phyloP scores from a whole-genome alignment of 2,797 vertebrate species.

The Stomatorhinus walkeri region DNA sequence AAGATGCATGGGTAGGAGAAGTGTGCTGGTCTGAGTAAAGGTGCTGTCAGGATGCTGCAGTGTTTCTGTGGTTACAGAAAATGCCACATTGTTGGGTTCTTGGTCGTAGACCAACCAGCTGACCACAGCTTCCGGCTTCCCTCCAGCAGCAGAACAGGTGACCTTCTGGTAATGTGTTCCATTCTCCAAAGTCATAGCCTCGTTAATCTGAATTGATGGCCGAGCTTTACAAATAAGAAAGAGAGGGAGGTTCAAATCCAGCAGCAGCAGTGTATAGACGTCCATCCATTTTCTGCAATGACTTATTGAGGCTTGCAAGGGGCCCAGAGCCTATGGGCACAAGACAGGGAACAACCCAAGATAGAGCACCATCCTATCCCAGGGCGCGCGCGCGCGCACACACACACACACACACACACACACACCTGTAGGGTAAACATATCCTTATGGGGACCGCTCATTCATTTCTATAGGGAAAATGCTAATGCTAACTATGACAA shows the following conservation, averaged over 20 bases:
- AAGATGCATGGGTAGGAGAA: slow-evolving; percentile 55
- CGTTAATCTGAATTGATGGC: slow-evolving; percentile 42
- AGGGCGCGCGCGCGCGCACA: neutral
- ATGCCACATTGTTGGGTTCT: slow-evolving; percentile 29
- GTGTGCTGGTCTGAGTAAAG: slow-evolving; percentile 44
- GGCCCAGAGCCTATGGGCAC: neutral
- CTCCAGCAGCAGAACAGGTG: slow-evolving; percentile 46
- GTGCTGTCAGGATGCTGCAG: slow-evolving; percentile 45
- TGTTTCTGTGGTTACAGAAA: slow-evolving; percentile 27
- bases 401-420: neutral
- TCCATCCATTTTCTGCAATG: neutral
- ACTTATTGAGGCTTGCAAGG: neutral
- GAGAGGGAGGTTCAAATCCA: neutral
- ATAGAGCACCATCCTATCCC: neutral
- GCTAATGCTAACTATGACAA: too few relatives aligned
- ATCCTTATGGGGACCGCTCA: too few relatives aligned
- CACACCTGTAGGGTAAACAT: too few relatives aligned
- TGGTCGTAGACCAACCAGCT: slow-evolving; percentile 46
- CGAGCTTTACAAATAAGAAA: slow-evolving; percentile 39
- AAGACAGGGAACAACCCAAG: neutral
- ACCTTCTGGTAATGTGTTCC: slow-evolving; percentile 53
- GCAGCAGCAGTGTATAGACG: neutral
- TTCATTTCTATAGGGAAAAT: too few relatives aligned
- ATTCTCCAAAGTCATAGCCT: slow-evolving; percentile 42
- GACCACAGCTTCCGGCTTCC: slow-evolving; percentile 50